Conservation (phyloP, 2,797 vertebrate genomes). For the Myotis pilosus region DNA sequence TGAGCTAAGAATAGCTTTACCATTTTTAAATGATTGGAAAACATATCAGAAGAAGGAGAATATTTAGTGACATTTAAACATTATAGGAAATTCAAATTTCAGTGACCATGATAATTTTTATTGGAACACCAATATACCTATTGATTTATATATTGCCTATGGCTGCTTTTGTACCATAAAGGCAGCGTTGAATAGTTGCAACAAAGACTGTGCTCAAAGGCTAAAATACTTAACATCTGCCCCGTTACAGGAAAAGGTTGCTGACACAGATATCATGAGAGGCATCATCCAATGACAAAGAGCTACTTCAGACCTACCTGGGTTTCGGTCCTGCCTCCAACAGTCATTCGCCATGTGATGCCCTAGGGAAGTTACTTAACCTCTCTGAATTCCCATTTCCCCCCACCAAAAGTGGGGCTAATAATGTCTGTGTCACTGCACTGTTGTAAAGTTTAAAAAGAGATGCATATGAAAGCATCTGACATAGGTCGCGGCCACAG, state of each 20-base stretch:
- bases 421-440: neutral
- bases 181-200: neutral
- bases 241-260: neutral
- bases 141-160: neutral
- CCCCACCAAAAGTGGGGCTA: neutral
- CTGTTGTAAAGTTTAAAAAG: neutral
- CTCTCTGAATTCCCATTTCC: neutral
- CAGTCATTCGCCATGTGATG: neutral
- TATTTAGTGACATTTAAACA: neutral
- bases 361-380: rapidly evolving
- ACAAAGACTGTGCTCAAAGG: neutral
- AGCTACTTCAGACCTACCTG: neutral
- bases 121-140: neutral
- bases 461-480: neutral
- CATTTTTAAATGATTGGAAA: neutral
- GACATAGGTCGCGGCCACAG: neutral
- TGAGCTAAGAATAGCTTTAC: neutral
- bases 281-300: neutral
- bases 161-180: neutral
- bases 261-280: neutral
- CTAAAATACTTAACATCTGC: neutral
- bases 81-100: neutral
- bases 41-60: neutral
- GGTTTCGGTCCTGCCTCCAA: neutral
- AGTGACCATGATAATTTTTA: neutral